These are phyloP conservation scores for Trichonephila clavata DNA, from an alignment of 1,140 invertebrate species.

Conservation along the genomic window DNA sequence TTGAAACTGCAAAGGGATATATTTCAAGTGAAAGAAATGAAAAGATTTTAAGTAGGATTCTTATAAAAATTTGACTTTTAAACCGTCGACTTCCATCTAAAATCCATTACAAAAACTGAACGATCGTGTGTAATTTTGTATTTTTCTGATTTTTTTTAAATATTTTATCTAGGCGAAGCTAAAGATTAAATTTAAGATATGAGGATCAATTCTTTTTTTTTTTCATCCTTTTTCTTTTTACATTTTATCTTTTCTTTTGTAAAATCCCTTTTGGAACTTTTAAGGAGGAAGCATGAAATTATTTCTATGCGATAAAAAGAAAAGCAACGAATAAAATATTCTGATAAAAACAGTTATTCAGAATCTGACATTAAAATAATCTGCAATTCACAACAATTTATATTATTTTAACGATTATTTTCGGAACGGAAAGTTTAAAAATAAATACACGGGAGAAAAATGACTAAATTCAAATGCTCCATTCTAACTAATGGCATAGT, in stretches of 20 bases:
- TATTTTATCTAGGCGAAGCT: background rate
- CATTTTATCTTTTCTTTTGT: background rate
- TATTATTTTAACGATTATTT: constrained; percentile 28
- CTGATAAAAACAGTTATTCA: background rate
- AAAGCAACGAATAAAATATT: background rate
- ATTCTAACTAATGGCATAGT: background rate
- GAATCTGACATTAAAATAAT: constrained; percentile 27
- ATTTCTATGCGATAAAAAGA: background rate
- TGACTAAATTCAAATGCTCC: background rate
- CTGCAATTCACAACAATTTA: background rate
- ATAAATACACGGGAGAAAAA: background rate
- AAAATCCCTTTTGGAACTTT: background rate
- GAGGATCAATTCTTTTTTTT: background rate
- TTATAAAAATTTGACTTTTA: constrained; percentile 43
- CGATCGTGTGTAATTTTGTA: constrained; percentile 12
- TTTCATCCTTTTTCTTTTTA: background rate
- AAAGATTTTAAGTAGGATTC: constrained; percentile 35
- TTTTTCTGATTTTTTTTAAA: background rate
- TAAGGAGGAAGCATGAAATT: background rate
- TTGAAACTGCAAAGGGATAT: background rate
- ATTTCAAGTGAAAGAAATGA: background rate
- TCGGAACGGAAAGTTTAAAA: background rate
- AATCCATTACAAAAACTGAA: constrained; percentile 47
- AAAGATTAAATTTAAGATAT: constrained; percentile 37
- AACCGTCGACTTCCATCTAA: constrained; percentile 24